Conservation (phyloP, 2,888 invertebrate species). For the Operophtera brumata region DNA sequence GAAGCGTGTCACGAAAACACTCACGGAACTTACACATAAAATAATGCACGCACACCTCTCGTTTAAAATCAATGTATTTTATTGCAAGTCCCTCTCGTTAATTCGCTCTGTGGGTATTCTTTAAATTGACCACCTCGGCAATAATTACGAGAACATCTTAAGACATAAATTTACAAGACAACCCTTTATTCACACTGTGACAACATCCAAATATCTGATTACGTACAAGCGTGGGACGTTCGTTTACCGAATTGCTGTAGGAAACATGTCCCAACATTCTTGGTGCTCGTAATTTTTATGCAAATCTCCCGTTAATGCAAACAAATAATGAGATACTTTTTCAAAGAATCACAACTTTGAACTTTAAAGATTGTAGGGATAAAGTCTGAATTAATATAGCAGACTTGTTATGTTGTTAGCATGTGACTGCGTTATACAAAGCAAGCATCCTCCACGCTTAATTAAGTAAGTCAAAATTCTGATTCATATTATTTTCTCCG, state of each 20-base stretch:
- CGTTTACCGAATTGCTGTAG: constrained; percentile 35
- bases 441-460: constrained; percentile 40
- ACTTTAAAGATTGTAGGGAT: not conserved
- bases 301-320: constrained; percentile 41
- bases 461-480: constrained; percentile 44
- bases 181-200: constrained; percentile 15
- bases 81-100: constrained; percentile 15
- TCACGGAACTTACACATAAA: too few species aligned
- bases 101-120: constrained; percentile 25
- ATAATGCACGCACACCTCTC: not conserved
- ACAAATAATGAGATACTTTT: constrained; percentile 11
- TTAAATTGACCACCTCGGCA: constrained; percentile 30
- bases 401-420: not conserved
- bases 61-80: constrained; percentile 18
- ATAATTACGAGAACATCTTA: constrained; percentile 45
- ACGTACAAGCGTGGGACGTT: constrained; percentile 47
- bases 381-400: constrained; percentile 2
- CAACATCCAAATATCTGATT: constrained; percentile 50
- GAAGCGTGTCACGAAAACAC: too few species aligned
- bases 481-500: constrained; percentile 40
- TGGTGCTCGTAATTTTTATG: constrained; percentile 54
- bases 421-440: constrained; percentile 18
- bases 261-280: constrained; percentile 44
- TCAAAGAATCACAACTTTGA: constrained; percentile 9
- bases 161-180: constrained; percentile 45